A percentile compares a stretch with the other conserved stretches of the same genome.
phyloP scores from a whole-genome alignment of 37 sponge, comb jelly and placozoan species.

The Geodia barretti region DNA sequence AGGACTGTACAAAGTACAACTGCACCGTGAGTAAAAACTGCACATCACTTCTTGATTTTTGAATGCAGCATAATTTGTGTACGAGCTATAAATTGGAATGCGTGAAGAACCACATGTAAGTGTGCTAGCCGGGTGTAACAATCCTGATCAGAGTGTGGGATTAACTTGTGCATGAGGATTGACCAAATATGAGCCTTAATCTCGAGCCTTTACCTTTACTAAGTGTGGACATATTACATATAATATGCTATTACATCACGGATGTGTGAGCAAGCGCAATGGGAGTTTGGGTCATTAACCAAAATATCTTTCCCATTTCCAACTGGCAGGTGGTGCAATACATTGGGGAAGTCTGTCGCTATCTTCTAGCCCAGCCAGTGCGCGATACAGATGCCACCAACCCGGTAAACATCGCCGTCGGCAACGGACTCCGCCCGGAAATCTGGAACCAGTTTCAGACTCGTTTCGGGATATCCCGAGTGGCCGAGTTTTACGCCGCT shows the following conservation, averaged over 20 bases:
- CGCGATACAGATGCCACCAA: slow-evolving; percentile 53
- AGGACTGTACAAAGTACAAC: slow-evolving; percentile 72
- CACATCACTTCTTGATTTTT: not conserved
- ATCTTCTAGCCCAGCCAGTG: slow-evolving; percentile 63
- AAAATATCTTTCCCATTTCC: not conserved
- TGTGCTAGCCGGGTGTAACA: too few species aligned
- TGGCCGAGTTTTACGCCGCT: slow-evolving; percentile 88
- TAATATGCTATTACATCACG: too few species aligned
- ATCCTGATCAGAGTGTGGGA: too few species aligned
- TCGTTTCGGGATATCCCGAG: slow-evolving; percentile 66
- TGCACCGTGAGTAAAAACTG: slow-evolving; percentile 69
- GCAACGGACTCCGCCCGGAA: slow-evolving; percentile 77
- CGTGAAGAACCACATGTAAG: not conserved
- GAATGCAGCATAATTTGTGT: not conserved
- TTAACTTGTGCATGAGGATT: too few species aligned
- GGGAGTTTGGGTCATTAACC: not conserved
- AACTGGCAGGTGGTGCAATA: slow-evolving; percentile 62
- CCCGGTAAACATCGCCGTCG: slow-evolving; percentile 66
- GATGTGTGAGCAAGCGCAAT: too few species aligned
- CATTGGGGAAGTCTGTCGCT: slow-evolving; percentile 90
- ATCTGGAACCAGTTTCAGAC: slow-evolving; percentile 76
- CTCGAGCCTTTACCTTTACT: too few species aligned
- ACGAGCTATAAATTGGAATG: not conserved
- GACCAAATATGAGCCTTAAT: too few species aligned
- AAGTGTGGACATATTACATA: too few species aligned